phyloP scores from a whole-genome alignment of 2,888 invertebrate genomes.

The Bimastos eiseni region DNA sequence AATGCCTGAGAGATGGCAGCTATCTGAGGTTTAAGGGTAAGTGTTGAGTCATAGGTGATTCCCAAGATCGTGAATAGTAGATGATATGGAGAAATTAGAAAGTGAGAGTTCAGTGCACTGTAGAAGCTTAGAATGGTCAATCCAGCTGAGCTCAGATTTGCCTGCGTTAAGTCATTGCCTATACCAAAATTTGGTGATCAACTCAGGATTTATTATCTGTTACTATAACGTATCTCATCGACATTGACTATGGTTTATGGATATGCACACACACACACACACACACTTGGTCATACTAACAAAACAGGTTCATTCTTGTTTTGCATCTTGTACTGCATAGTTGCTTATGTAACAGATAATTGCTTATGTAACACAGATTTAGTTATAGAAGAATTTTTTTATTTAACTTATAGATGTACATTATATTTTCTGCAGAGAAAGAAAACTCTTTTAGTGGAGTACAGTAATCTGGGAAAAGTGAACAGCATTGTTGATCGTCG shows the following conservation, averaged over 20 bases:
- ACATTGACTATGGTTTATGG: not conserved
- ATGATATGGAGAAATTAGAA: too few relatives aligned
- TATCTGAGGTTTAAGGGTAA: too few relatives aligned
- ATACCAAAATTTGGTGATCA: not conserved
- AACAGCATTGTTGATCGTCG: slow-evolving; percentile 85
- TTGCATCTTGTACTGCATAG: too few relatives aligned
- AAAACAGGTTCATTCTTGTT: not conserved
- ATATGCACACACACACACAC: not conserved
- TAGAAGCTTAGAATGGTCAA: too few relatives aligned
- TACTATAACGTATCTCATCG: not conserved
- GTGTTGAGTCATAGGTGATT: too few relatives aligned
- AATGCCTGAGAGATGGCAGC: too few relatives aligned
- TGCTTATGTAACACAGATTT: not conserved
- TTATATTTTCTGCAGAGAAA: slow-evolving; percentile 70
- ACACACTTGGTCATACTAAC: not conserved
- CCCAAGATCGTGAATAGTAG: too few relatives aligned
- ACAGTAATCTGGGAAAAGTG: slow-evolving; percentile 77
- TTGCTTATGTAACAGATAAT: too few relatives aligned
- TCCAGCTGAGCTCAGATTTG: too few relatives aligned
- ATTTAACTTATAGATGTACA: not conserved
- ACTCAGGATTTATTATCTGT: not conserved
- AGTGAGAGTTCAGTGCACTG: too few relatives aligned
- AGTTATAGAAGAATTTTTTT: not conserved
- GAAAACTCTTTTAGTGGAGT: slow-evolving; percentile 83
- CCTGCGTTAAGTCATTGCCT: too few relatives aligned